Conservation (phyloP, 2,797 vertebrate species). For the Sebastes minor region DNA sequence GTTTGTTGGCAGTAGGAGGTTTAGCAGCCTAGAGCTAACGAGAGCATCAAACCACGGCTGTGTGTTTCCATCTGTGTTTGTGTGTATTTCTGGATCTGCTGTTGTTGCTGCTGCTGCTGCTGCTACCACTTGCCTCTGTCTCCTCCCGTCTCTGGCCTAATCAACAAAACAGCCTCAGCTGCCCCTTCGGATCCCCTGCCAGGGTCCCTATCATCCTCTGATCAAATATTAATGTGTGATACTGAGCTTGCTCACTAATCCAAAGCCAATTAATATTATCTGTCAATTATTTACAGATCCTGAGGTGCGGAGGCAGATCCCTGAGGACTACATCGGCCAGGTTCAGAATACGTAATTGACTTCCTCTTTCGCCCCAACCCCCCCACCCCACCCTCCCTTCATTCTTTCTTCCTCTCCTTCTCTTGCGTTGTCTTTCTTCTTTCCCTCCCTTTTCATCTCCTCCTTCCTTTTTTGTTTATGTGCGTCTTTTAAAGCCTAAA, state of each 20-base stretch:
- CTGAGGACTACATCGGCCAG: constrained; percentile 97
- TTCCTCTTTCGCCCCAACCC: constrained; percentile 80
- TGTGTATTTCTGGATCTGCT: constrained; percentile 62
- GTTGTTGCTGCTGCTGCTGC: constrained; percentile 72
- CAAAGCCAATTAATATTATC: constrained; percentile 99
- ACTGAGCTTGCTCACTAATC: constrained; percentile 99
- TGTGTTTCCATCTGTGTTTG: constrained; percentile 69
- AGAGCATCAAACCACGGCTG: constrained; percentile 77
- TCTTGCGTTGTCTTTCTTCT: constrained; percentile 67
- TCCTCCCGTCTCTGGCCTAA: constrained; percentile 90
- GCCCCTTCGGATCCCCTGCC: constrained; percentile 97
- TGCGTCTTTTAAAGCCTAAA: constrained; percentile 82
- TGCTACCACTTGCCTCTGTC: constrained; percentile 66
- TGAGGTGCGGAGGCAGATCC: constrained; percentile 99
- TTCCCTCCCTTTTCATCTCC: constrained; percentile 58
- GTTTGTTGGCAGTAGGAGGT: constrained; percentile 82
- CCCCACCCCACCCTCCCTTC: constrained; percentile 36
- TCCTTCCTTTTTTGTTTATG: constrained; percentile 77
- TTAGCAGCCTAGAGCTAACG: constrained; percentile 83
- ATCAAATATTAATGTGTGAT: constrained; percentile 99
- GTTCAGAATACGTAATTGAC: constrained; percentile 99
- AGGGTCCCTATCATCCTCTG: constrained; percentile 99
- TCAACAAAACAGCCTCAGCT: constrained; percentile 96
- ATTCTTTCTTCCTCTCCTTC: constrained; percentile 61
- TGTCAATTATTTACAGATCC: constrained; percentile 99